Evolutionary conservation across 2,797 vertebrate genomes (phyloP).

Genomic region (Poecilia picta): DNA sequence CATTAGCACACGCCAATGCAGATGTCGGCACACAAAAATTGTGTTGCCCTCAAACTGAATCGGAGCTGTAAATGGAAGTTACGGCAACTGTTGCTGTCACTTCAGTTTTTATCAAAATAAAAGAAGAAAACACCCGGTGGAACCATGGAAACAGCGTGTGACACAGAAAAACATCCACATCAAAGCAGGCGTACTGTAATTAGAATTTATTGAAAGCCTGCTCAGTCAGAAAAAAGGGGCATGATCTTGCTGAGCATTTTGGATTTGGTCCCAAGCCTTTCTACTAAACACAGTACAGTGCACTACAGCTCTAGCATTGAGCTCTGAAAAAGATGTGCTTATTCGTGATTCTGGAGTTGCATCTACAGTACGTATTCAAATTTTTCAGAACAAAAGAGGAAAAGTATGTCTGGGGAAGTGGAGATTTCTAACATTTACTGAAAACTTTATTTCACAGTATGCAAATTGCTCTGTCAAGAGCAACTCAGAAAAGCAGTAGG

Average conservation of each 20-base stretch:
- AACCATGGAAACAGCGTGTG: conserved; percentile 77
- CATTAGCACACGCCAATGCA: conserved; percentile 79
- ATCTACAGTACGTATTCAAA: conserved; percentile 30
- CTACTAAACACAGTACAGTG: conserved; percentile 53
- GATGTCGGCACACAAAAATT: conserved; percentile 77
- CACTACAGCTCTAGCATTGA: conserved; percentile 46
- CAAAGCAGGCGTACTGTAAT: conserved; percentile 69
- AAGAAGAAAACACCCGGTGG: conserved; percentile 51
- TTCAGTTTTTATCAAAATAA: conserved; percentile 69
- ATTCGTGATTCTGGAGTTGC: conserved; percentile 51
- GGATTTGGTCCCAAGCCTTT: conserved; percentile 60
- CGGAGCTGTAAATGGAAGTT: conserved; percentile 76
- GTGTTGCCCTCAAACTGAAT: conserved; percentile 75
- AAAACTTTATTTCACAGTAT: conserved; percentile 18
- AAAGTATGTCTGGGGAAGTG: conserved; percentile 17
- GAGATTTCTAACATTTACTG: conserved; percentile 2
- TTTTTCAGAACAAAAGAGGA: conserved; percentile 26
- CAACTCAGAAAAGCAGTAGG: neutral
- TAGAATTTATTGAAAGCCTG: conserved; percentile 74
- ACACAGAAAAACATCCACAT: conserved; percentile 67
- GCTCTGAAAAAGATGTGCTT: conserved; percentile 47
- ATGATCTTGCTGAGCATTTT: conserved; percentile 62
- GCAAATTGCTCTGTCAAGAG: conserved; percentile 29
- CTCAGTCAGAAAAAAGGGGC: conserved; percentile 68
- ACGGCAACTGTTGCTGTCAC: conserved; percentile 78